Conservation (phyloP, 2,888 invertebrate species). For the Dasypogon diadema region DNA sequence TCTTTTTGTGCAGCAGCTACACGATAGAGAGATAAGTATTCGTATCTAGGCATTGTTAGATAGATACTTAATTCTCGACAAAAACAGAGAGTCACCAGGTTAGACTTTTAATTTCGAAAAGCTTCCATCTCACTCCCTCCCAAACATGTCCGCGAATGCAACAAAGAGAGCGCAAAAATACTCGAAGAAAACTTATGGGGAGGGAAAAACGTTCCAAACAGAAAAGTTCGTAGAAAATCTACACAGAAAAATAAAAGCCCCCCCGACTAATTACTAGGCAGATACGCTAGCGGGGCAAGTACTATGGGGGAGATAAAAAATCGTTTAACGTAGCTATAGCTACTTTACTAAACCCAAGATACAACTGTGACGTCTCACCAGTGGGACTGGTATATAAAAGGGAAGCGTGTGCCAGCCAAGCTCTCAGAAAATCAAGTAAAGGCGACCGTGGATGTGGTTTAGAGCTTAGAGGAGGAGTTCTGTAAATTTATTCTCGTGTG, state of each 20-base stretch:
- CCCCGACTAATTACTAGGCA: neutral
- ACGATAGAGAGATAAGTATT: too few species aligned
- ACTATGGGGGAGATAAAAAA: too few species aligned
- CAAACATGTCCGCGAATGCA: neutral
- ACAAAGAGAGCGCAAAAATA: slow-evolving; percentile 26
- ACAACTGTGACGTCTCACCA: slow-evolving; percentile 26
- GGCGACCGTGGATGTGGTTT: slow-evolving; percentile 44
- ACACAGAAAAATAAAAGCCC: too few species aligned
- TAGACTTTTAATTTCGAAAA: neutral
- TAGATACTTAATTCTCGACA: too few species aligned
- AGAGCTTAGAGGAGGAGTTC: slow-evolving; percentile 6
- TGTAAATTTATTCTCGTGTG: neutral
- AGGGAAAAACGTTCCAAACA: neutral
- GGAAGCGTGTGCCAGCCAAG: slow-evolving; percentile 31
- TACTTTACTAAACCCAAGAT: neutral
- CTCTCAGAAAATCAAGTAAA: slow-evolving; percentile 45
- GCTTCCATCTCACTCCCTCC: neutral
- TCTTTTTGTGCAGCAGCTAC: too few species aligned
- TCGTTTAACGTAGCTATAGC: too few species aligned
- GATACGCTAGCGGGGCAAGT: neutral
- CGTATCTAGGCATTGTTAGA: neutral
- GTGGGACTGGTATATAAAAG: slow-evolving; percentile 36
- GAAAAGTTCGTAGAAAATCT: slow-evolving; percentile 26
- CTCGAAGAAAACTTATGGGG: neutral
- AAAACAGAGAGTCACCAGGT: neutral